Base-by-base conservation (phyloP, 2,797 vertebrate genomes). In the Chaetophractus vellerosus region DNA sequence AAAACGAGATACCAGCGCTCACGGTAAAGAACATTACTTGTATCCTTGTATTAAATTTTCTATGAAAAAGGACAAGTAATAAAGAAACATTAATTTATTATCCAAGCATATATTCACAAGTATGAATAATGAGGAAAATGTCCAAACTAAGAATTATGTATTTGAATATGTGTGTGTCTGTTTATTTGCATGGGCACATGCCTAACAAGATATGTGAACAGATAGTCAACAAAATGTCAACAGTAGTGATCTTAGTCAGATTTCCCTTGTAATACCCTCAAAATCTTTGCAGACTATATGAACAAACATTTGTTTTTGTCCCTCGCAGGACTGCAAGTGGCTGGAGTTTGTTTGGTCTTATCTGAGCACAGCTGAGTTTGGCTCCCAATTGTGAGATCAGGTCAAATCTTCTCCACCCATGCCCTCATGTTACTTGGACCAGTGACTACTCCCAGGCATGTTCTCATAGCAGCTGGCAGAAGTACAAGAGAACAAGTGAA, bases 281-380 rank as follows among this genome's bases (percentile, higher is more conserved):
- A 31, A 75, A 24, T 63, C 15, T 36, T 45, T 31, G 10, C 33
- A 24, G 9, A 15, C 36, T 78, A 9, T 41, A 57, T 52, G 19
- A 6, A 69, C 33, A 59, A 3, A 8, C 0, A 2, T 66, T 57
- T 36, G 50, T 52, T 6, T 18, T 84, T 84, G 33, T 50, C 7
- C 7, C 9, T 68, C 6, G 36, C 0, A 36, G 5, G 9, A 31
- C 15, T 63, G 14, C 5, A 0, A 0, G 4, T n/a, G 18, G 3
- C 52, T 80, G 41, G 31, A 52, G 24, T 57, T 71, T 23, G 50
- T 8, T 28, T 52, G 28, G 14, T 50, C n/a, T 38, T 21, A 18
- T 28, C 2, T 52, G 24, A 41, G 31, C 26, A 28, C 41, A 16
- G 9, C 1, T 31, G 15, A 64, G 9, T 12, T 55, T 79, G 24